Percentiles rank a stretch among this genome's conserved stretches.
Evolutionary conservation across 2,797 vertebrate genomes (phyloP).

Genomic region (Sebastes itinus): DNA sequence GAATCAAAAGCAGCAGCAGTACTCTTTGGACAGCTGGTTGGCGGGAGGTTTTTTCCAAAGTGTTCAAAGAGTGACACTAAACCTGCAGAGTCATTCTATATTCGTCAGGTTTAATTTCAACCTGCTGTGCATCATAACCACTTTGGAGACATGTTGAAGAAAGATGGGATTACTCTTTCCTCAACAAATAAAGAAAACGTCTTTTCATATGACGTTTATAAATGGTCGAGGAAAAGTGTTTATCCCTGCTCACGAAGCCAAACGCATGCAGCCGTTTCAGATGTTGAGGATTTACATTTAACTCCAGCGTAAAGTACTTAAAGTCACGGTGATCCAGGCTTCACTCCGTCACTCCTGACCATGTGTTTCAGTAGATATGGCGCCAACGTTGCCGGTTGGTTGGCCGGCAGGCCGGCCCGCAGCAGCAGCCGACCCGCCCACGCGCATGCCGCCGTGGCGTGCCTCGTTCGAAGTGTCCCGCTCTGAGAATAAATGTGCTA

Average conservation of each 20-base stretch:
- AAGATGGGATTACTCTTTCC: background rate
- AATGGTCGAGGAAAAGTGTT: background rate
- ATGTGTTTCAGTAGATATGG: background rate
- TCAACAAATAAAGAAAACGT: background rate
- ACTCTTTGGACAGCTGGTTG: constrained; percentile 42
- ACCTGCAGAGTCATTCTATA: background rate
- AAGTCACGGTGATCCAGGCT: background rate
- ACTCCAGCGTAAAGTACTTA: background rate
- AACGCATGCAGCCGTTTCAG: background rate
- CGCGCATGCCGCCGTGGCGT: background rate
- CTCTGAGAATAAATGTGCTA: constrained; percentile 48
- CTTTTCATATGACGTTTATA: background rate
- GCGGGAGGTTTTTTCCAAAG: constrained; percentile 1
- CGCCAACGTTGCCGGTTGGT: background rate
- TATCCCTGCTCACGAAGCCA: background rate
- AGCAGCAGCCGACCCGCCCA: background rate
- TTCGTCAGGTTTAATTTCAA: background rate
- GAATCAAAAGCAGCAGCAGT: constrained; percentile 33
- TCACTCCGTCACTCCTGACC: background rate
- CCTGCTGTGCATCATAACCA: background rate
- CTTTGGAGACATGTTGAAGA: background rate
- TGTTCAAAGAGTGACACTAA: constrained; percentile 9
- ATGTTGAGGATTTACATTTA: background rate
- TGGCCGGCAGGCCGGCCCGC: background rate
- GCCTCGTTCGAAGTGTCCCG: background rate